A percentile compares a stretch with the other conserved stretches of the same genome.
Conservation (phyloP, 2,113 vertebrate genomes). For the Lepidothrix coronata region DNA sequence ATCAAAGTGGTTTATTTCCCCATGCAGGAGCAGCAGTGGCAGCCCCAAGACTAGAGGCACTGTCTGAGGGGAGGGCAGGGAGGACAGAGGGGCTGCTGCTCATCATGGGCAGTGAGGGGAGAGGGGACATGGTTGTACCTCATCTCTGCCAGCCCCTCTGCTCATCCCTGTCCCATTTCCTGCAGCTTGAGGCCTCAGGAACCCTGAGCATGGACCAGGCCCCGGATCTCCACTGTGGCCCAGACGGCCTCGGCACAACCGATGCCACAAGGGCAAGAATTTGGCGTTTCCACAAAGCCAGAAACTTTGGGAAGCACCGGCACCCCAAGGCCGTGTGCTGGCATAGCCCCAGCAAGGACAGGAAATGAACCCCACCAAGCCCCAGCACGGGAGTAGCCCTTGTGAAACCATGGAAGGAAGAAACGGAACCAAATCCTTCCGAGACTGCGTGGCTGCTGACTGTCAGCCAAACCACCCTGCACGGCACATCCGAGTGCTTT, state of each 20-base stretch:
- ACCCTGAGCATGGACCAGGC: not conserved
- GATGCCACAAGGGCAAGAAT: not conserved
- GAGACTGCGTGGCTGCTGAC: not conserved
- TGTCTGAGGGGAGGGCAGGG: not conserved
- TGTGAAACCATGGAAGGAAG: not conserved
- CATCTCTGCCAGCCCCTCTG: not conserved
- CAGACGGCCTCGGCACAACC: rapidly evolving
- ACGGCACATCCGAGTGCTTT: not conserved
- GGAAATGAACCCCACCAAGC: not conserved
- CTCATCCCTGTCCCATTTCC: not conserved
- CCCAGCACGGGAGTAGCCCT: rapidly evolving
- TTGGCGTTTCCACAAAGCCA: not conserved
- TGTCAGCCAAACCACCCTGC: not conserved
- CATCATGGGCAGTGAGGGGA: not conserved
- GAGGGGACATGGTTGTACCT: not conserved
- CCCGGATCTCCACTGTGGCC: not conserved
- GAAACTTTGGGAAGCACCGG: not conserved
- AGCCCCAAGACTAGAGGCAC: not conserved
- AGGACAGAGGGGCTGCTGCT: not conserved
- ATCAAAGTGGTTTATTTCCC: slow-evolving; percentile 54
- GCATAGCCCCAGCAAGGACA: rapidly evolving
- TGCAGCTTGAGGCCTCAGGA: not conserved
- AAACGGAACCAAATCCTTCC: not conserved
- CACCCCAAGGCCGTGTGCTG: rapidly evolving
- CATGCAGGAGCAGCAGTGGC: not conserved